Percentiles rank a stretch among this genome's conserved stretches.
phyloP scores from a whole-genome alignment of 2,888 invertebrate species.

The Drosophila trichaetosa region DNA sequence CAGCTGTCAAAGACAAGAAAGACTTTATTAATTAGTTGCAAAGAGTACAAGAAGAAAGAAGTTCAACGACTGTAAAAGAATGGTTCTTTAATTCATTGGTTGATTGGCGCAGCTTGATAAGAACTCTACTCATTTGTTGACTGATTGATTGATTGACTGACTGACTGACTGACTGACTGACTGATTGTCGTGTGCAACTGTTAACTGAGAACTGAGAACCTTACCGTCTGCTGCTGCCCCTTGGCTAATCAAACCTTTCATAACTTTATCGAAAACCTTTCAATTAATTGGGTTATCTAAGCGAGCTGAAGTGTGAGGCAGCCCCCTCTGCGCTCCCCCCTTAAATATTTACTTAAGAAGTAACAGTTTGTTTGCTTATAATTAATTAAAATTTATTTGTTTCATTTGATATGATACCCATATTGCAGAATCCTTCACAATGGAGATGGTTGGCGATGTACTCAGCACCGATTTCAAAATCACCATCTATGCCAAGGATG shows the following conservation, averaged over 20 bases:
- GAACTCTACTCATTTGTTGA: conserved; percentile 32
- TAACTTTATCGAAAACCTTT: conserved; percentile 77
- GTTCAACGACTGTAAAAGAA: conserved; percentile 58
- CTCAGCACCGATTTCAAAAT: conserved; percentile 80
- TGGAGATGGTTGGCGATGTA: conserved; percentile 81
- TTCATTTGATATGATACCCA: conserved; percentile 7
- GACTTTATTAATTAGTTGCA: not conserved
- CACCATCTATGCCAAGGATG: conserved; percentile 82
- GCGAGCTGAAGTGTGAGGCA: conserved; percentile 49
- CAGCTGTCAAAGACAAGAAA: not conserved
- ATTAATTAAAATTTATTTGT: conserved; percentile 65
- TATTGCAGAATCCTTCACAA: conserved; percentile 80
- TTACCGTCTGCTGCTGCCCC: conserved; percentile 3
- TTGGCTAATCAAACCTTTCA: conserved; percentile 71
- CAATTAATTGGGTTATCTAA: conserved; percentile 79
- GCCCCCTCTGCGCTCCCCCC: not conserved
- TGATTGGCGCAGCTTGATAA: conserved; percentile 63
- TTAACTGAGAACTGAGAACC: not conserved
- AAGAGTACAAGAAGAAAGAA: not conserved
- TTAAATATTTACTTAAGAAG: conserved; percentile 55
- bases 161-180: conserved; percentile 13
- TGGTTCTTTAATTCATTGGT: conserved; percentile 9
- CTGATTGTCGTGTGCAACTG: not conserved
- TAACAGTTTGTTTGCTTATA: conserved; percentile 59
- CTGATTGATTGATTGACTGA: conserved; percentile 32